A percentile compares a stretch with the other conserved stretches of the same genome.
phyloP scores from a whole-genome alignment of 53 echinoderm and acorn worm genomes.

The Henricia sp. region DNA sequence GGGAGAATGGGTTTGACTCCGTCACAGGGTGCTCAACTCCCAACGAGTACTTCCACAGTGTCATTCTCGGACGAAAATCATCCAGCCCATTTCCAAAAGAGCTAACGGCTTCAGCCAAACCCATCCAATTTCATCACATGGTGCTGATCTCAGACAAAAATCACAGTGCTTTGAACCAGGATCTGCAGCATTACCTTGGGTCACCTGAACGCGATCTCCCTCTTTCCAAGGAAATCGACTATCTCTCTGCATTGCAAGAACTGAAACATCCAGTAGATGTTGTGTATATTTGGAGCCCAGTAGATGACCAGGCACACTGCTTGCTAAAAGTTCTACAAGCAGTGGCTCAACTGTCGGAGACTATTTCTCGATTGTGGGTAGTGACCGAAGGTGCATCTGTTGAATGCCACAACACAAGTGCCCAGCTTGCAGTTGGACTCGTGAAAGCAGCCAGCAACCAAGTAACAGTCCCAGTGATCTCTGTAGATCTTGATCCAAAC shows the following conservation, averaged over 20 bases:
- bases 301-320: not conserved
- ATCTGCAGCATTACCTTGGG: constrained; percentile 5
- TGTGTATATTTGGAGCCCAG: constrained; percentile 23
- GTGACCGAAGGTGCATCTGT: constrained; percentile 29
- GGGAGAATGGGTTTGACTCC: constrained; percentile 70
- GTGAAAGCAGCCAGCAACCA: constrained; percentile 29
- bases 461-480: constrained; percentile 12
- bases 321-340: constrained; percentile 4
- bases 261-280: constrained; percentile 1
- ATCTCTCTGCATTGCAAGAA: not conserved
- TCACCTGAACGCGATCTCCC: not conserved
- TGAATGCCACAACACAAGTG: not conserved
- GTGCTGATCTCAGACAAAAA: constrained; percentile 16
- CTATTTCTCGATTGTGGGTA: constrained; percentile 27
- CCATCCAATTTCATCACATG: not conserved
- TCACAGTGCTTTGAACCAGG: constrained; percentile 2
- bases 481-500: constrained; percentile 48
- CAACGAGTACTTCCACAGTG: constrained; percentile 89
- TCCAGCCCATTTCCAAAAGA: not conserved
- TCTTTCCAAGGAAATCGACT: not conserved
- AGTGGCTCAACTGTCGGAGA: not conserved
- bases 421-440: constrained; percentile 31
- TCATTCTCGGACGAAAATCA: constrained; percentile 87
- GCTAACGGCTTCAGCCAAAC: not conserved
- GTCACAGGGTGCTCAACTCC: constrained; percentile 78